phyloP scores from a whole-genome alignment of 1,140 invertebrate genomes.

The Dendroctonus ponderosae region DNA sequence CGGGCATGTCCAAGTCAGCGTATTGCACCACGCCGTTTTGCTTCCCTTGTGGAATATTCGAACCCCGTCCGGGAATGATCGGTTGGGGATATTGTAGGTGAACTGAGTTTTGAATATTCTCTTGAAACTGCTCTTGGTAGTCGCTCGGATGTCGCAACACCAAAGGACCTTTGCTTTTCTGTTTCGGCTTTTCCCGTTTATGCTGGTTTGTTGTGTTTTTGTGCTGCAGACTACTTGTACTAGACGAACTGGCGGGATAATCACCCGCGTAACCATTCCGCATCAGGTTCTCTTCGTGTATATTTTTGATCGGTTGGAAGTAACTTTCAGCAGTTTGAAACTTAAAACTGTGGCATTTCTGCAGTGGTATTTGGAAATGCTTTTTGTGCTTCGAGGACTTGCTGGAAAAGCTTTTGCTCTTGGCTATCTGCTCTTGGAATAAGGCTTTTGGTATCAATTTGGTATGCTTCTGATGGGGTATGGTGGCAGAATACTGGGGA shows the following conservation, averaged over 20 bases:
- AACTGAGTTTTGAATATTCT: conserved; percentile 48
- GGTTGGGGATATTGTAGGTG: conserved; percentile 50
- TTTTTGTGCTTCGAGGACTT: conserved; percentile 54
- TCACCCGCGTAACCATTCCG: conserved; percentile 52
- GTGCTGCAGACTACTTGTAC: conserved; percentile 20
- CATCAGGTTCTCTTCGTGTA: conserved; percentile 56
- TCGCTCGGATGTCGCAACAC: conserved; percentile 44
- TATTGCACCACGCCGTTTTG: conserved; percentile 49
- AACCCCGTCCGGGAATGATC: conserved; percentile 27
- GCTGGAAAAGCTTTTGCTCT: conserved; percentile 49
- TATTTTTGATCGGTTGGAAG: conserved; percentile 62
- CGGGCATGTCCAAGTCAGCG: conserved; percentile 49
- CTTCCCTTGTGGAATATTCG: conserved; percentile 21
- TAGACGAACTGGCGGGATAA: conserved; percentile 42
- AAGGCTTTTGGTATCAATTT: conserved; percentile 48
- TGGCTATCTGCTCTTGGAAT: conserved; percentile 46
- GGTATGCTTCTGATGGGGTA: conserved; percentile 48
- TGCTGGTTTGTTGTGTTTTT: conserved; percentile 29
- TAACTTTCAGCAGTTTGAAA: conserved; percentile 63
- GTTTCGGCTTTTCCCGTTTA: conserved; percentile 43
- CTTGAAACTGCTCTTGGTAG: conserved; percentile 48
- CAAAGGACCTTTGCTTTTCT: conserved; percentile 47
- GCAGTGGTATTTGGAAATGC: conserved; percentile 62
- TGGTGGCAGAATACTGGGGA: conserved; percentile 49
- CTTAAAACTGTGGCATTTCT: conserved; percentile 68